These are phyloP conservation scores for Euzophera pinguis DNA, from an alignment of 2,888 invertebrate species.

Conservation along the genomic window DNA sequence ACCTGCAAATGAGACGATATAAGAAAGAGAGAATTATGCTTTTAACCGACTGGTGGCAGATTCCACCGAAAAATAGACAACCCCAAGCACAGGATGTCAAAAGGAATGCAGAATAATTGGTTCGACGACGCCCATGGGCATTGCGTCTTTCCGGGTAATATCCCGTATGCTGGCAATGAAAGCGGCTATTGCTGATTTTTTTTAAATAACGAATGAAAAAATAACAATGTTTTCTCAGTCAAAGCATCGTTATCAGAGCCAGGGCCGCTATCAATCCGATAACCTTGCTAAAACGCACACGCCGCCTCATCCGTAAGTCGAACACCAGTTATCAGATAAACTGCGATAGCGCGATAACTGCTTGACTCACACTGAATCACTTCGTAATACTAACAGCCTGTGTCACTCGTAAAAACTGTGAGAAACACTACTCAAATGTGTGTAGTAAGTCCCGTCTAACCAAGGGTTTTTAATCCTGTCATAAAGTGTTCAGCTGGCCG, in stretches of 20 bases:
- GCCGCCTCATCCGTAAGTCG: slow-evolving; percentile 22
- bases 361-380: slow-evolving; percentile 56
- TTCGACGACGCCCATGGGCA: too few species aligned
- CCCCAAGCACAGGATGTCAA: too few species aligned
- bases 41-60: too few species aligned
- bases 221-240: not conserved
- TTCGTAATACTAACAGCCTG: slow-evolving; percentile 26
- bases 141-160: too few species aligned
- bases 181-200: too few species aligned
- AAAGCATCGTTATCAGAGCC: not conserved
- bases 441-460: not conserved
- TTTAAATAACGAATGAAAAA: not conserved
- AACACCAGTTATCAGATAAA: slow-evolving; percentile 63
- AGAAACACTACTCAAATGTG: not conserved
- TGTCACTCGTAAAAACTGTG: slow-evolving; percentile 18
- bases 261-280: slow-evolving; percentile 29
- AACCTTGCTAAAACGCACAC: slow-evolving; percentile 41
- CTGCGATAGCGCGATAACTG: slow-evolving; percentile 57
- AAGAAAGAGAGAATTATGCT: too few species aligned
- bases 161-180: too few species aligned
- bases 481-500: not conserved
- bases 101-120: too few species aligned
- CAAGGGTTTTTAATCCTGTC: not conserved
- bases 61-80: too few species aligned
- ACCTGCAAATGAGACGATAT: too few species aligned